Percentiles rank a stretch among this genome's conserved stretches.
Conservation (phyloP, 1,140 invertebrate genomes). For the Brachystomella parvula region DNA sequence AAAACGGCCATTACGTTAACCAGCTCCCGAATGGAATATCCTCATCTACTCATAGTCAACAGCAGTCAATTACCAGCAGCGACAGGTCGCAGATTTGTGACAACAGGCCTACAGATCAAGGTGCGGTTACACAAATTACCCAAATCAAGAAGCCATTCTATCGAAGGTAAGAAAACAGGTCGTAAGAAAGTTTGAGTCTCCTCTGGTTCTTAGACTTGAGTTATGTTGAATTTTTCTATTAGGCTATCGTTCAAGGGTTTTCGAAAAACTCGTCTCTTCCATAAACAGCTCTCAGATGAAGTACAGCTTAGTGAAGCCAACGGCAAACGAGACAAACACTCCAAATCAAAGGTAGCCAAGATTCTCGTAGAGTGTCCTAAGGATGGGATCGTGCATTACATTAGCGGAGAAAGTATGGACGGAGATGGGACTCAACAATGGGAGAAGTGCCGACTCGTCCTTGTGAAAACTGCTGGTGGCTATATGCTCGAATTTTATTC, state of each 20-base stretch:
- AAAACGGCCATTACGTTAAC: too few species aligned
- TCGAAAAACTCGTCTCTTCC: conserved; percentile 71
- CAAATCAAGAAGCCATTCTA: conserved; percentile 31
- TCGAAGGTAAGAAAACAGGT: conserved; percentile 16
- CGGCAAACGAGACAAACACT: conserved; percentile 53
- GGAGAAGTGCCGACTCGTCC: conserved; percentile 82
- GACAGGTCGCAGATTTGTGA: conserved; percentile 14
- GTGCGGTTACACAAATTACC: conserved; percentile 17
- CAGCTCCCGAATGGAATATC: too few species aligned
- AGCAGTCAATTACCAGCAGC: conserved; percentile 16
- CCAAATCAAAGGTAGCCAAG: conserved; percentile 71
- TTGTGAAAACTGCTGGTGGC: conserved; percentile 84
- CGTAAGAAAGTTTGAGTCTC: too few species aligned
- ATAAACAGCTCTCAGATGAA: conserved; percentile 86
- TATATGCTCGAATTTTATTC: conserved; percentile 82
- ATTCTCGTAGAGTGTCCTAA: conserved; percentile 86
- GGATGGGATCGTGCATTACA: conserved; percentile 85
- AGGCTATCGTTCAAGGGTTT: conserved; percentile 82
- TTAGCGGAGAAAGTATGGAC: conserved; percentile 75
- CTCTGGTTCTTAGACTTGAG: not conserved
- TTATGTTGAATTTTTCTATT: conserved; percentile 43
- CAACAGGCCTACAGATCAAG: not conserved
- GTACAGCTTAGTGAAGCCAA: conserved; percentile 41
- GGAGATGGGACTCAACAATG: conserved; percentile 87
- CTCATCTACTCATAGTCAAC: conserved; percentile 18